Conservation (phyloP, 2,797 vertebrate species). For the Cyclopterus lumpus region DNA sequence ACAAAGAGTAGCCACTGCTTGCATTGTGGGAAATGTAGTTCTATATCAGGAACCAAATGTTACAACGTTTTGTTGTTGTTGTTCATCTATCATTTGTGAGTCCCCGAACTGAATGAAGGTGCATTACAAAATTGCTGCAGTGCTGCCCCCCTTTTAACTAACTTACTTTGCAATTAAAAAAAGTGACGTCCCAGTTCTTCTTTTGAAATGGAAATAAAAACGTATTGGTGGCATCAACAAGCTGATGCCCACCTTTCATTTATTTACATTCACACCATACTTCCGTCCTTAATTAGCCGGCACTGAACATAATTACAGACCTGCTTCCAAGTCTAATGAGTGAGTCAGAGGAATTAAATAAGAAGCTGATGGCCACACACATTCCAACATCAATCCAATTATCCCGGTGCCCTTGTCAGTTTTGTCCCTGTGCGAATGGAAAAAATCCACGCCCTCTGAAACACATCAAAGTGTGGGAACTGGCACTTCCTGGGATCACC, state of each 20-base stretch:
- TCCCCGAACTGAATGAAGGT: background rate
- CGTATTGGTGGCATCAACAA: constrained; percentile 33
- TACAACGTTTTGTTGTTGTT: background rate
- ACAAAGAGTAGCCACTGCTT: background rate
- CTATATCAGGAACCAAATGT: too few species aligned
- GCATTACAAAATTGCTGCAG: background rate
- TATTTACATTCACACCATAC: constrained; percentile 49
- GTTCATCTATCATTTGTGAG: background rate
- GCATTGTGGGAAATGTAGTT: background rate
- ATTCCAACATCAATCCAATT: constrained; percentile 71
- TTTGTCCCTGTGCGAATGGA: constrained; percentile 37
- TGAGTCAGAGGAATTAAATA: constrained; percentile 65
- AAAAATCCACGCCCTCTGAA: constrained; percentile 34
- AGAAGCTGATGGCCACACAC: constrained; percentile 54
- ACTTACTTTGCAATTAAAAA: constrained; percentile 36
- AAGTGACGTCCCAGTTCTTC: constrained; percentile 10
- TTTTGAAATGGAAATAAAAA: constrained; percentile 54
- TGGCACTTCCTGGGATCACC: constrained; percentile 21
- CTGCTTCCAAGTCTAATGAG: constrained; percentile 64
- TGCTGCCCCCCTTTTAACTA: background rate
- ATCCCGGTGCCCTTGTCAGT: constrained; percentile 59
- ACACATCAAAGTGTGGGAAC: constrained; percentile 43
- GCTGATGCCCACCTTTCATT: constrained; percentile 59
- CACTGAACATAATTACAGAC: constrained; percentile 69
- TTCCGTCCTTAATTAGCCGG: constrained; percentile 67